Base-by-base conservation (phyloP, 2,797 vertebrate species). In the Tadarida brasiliensis region DNA sequence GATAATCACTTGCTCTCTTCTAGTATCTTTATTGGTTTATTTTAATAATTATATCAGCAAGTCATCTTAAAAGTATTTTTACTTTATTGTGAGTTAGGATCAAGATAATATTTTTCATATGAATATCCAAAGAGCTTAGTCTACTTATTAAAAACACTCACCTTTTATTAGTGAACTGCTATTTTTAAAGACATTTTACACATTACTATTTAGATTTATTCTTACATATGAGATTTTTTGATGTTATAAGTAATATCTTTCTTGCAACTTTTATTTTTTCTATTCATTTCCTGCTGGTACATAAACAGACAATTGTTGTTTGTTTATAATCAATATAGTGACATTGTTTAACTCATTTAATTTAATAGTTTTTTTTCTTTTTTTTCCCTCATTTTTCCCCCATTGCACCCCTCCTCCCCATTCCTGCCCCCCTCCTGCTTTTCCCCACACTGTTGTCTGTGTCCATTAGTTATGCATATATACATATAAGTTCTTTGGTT, bases 131-230 rank as follows among this genome's bases (percentile, higher is more conserved):
- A 68, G 47, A 6, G 10, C 0, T 17, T 28, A 44, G 15, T 44
- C 20, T 57, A 54, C 51, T 90, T 78, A 83, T 59, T 78, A 68
- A 65, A 67, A 91, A n/a, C 26, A 74, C 8, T n/a, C 12, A 44
- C 3, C 47, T 73, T 47, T 73, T 61, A 73, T 83, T 65, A 82
- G 28, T 54, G 47, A 81, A 35, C 47, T 61, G 15, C 16, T 86
- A 35, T 76, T 22, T 39, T 63, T 5, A 59, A 80, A 80, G n/a
- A 86, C 0, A 93, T 88, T 68, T 88, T 81, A 14, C 9, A 59
- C 11, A 80, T 78, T 24, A 74, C 49, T 82, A 33, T 87, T 84
- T 84, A 87, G 24, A 74, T 44, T 80, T 93, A 93, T 59, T 90
- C 4, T 44, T 33, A 67, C 47, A 33, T 89, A 56, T 39, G 10